Conservation (phyloP, 2,888 invertebrate species). For the Nephrotoma guestfalica region DNA sequence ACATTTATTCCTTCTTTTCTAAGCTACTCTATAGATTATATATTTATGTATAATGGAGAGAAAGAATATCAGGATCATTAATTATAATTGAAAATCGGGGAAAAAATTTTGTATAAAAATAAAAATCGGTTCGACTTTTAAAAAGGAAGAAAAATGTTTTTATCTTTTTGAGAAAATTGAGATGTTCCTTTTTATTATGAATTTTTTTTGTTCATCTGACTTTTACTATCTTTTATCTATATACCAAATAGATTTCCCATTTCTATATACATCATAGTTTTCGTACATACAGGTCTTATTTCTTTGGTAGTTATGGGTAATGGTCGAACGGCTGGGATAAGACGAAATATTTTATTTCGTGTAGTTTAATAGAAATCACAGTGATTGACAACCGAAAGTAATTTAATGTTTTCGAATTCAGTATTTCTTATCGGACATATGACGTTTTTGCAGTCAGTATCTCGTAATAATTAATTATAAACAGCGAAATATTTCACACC, state of each 20-base stretch:
- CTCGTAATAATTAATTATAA: neutral
- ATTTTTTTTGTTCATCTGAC: neutral
- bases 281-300: neutral
- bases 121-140: slow-evolving; percentile 2
- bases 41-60: neutral
- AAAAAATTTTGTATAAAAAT: neutral
- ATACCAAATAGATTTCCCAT: neutral
- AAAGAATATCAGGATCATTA: neutral
- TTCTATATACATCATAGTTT: neutral
- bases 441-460: neutral
- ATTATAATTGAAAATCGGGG: slow-evolving; percentile 4
- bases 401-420: neutral
- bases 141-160: neutral
- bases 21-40: neutral
- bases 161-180: slow-evolving; percentile 2
- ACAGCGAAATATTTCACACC: too few species aligned
- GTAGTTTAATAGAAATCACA: neutral
- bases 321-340: neutral
- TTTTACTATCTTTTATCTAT: neutral
- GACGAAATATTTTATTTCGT: neutral
- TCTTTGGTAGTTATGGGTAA: neutral
- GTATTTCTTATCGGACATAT: neutral
- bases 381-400: neutral
- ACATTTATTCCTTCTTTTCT: neutral
- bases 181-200: neutral